Percentiles rank a stretch among this genome's conserved stretches.
Conservation (phyloP, 2,113 vertebrate genomes). For the Pelecanus crispus region DNA sequence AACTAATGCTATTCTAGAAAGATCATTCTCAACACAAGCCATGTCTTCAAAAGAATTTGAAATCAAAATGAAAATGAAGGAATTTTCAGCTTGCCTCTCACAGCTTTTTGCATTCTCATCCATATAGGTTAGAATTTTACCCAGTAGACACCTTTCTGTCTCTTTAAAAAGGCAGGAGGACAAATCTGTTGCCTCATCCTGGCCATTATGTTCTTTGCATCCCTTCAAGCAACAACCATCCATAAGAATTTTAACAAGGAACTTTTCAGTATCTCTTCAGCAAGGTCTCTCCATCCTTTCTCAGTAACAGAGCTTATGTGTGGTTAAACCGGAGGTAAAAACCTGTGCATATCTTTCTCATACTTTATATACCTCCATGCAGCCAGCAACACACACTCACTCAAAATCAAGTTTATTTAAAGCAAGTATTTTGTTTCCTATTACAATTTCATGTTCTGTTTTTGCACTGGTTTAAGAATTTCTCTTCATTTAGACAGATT, state of each 20-base stretch:
- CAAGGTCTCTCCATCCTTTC: background rate
- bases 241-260: background rate
- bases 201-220: background rate
- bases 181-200: background rate
- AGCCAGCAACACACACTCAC: background rate
- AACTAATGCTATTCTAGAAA: background rate
- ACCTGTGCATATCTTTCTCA: background rate
- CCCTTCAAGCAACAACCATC: background rate
- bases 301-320: background rate
- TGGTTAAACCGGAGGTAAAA: background rate
- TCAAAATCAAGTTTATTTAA: background rate
- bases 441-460: background rate
- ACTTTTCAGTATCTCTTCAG: background rate
- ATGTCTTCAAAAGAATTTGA: background rate
- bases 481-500: background rate
- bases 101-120: background rate
- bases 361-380: background rate
- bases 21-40: background rate
- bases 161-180: background rate
- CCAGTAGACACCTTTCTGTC: background rate
- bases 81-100: background rate
- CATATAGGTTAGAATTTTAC: background rate
- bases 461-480: background rate
- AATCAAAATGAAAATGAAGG: background rate
- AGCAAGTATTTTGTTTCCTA: background rate